Conservation (phyloP, 1,140 invertebrate genomes). For the Drosophila micromelanica region DNA sequence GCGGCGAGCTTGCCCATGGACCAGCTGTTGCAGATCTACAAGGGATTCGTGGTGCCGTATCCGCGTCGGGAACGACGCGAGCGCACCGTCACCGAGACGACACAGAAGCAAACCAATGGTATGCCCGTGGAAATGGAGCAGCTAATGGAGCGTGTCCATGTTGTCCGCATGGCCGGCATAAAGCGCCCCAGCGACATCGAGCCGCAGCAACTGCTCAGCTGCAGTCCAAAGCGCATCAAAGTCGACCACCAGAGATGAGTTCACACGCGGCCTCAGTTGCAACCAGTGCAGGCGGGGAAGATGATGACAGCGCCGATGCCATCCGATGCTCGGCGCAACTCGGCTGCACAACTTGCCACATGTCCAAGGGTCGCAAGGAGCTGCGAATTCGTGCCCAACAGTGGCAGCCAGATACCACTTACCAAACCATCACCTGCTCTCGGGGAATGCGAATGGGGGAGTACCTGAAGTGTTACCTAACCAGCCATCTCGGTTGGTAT, state of each 20-base stretch:
- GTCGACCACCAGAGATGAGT: constrained; percentile 27
- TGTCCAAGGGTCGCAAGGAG: too few species aligned
- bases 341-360: too few species aligned
- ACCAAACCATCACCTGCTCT: too few species aligned
- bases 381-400: too few species aligned
- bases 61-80: constrained; percentile 46
- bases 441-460: too few species aligned
- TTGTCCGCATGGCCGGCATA: constrained; percentile 35
- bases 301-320: too few species aligned
- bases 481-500: too few species aligned
- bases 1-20: constrained; percentile 18
- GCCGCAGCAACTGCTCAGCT: not conserved
- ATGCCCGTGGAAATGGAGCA: constrained; percentile 14
- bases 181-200: constrained; percentile 25
- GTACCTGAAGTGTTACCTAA: too few species aligned
- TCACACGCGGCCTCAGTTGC: not conserved
- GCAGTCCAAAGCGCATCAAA: constrained; percentile 37
- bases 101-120: not conserved
- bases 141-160: constrained; percentile 39
- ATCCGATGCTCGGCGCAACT: too few species aligned
- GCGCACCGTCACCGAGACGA: not conserved
- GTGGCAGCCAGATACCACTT: too few species aligned
- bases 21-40: constrained; percentile 46
- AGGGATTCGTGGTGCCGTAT: constrained; percentile 41
- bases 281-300: too few species aligned